Conservation (phyloP, 1,140 invertebrate genomes). For the Neoseiulus cucumeris region DNA sequence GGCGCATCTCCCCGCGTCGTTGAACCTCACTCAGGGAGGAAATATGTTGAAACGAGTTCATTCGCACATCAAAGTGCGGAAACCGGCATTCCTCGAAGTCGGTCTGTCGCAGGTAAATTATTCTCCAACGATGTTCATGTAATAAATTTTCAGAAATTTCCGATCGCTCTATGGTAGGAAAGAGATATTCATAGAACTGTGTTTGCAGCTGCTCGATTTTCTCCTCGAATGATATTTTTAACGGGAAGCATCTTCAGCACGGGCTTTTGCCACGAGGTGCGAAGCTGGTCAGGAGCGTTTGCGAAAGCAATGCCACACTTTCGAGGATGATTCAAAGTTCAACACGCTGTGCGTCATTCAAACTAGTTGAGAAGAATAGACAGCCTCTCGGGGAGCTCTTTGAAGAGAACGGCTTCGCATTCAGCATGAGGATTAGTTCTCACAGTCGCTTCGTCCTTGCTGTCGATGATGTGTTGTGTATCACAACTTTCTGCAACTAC, state of each 20-base stretch:
- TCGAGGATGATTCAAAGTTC: too few relatives aligned
- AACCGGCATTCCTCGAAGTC: conserved; percentile 12
- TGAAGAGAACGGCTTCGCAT: too few relatives aligned
- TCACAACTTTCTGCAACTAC: too few relatives aligned
- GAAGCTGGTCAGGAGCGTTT: too few relatives aligned
- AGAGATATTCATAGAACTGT: not conserved
- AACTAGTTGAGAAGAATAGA: too few relatives aligned
- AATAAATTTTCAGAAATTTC: not conserved
- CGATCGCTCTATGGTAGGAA: not conserved
- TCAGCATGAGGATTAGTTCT: too few relatives aligned
- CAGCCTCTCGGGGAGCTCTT: not conserved
- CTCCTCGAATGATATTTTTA: not conserved
- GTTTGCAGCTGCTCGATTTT: not conserved
- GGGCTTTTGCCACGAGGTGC: too few relatives aligned
- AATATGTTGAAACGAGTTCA: conserved; percentile 13
- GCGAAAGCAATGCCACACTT: too few relatives aligned
- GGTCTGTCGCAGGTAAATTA: conserved; percentile 10
- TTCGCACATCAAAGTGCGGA: conserved; percentile 13
- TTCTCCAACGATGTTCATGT: not conserved
- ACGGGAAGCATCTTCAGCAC: not conserved
- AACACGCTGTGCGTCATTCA: too few relatives aligned
- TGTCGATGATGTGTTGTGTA: too few relatives aligned
- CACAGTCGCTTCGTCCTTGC: too few relatives aligned
- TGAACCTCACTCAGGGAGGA: not conserved
- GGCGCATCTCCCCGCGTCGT: not conserved